These are phyloP conservation scores for Latheticus oryzae DNA, from an alignment of 2,888 invertebrate species.

Conservation along the genomic window DNA sequence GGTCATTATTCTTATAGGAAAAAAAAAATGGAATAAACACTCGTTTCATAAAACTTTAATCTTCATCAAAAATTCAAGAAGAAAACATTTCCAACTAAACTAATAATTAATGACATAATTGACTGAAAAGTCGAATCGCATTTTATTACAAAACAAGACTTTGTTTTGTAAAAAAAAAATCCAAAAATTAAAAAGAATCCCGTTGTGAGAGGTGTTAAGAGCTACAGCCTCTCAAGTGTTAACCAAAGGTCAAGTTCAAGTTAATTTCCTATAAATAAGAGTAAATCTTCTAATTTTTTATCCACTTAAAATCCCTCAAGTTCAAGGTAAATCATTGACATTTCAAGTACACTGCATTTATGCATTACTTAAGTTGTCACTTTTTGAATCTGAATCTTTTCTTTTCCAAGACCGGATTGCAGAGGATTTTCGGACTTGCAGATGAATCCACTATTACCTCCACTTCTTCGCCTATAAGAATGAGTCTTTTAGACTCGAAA, in stretches of 20 bases:
- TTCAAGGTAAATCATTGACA: conserved; percentile 62
- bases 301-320: conserved; percentile 45
- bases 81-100: no score
- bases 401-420: conserved; percentile 36
- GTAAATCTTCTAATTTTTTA: conserved; percentile 1
- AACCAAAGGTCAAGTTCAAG: conserved; percentile 37
- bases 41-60: no score
- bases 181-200: no score
- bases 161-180: no score
- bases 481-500: conserved; percentile 48
- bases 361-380: conserved; percentile 34
- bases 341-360: conserved; percentile 48
- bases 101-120: no score
- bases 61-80: no score
- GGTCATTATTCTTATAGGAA: no score
- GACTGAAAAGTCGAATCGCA: no score
- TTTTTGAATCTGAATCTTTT: conserved; percentile 7
- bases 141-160: no score
- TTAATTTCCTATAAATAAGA: conserved; percentile 8
- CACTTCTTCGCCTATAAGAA: conserved; percentile 53
- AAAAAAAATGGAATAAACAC: no score
- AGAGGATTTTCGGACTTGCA: conserved; percentile 30
- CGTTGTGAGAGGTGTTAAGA: no score
- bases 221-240: conserved; percentile 5
- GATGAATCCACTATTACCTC: conserved; percentile 35